Base-by-base conservation (phyloP, 53 echinoderm and acorn worm genomes). In the Holothuria scabra region DNA sequence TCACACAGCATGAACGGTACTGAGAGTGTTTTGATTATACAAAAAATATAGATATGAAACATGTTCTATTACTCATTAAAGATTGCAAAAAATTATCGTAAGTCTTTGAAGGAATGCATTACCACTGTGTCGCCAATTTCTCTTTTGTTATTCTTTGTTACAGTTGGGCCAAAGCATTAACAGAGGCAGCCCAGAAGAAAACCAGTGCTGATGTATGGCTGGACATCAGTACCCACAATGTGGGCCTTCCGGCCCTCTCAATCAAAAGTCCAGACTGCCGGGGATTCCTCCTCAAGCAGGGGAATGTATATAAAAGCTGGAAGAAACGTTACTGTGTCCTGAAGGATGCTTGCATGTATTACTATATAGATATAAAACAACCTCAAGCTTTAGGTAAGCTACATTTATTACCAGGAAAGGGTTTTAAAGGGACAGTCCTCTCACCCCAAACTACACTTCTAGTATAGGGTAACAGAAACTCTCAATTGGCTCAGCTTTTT, bases 171-270 rank as follows among this genome's bases (percentile, higher is more conserved):
- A 92, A 90, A 37, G 85, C 85, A 26, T 87, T 97, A 52, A 90
- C 90, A 12, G 97, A 94, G 26, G 92, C 97, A 14, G 91, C 97
- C 66, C 88, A 85, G 44, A 90, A 90, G 18, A 84, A 90, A 56
- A 92, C 88, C 60, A 92, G 82, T n/a, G 68, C 92, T 0, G 92
- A 96, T 64, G 89, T 92, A 32, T 96, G 96, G 96, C 56, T 97
- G 49, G 97, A 92, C 65, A 97, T 97, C 78, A 97, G 97, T 64
- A 90, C 94, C 41, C 97, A 97, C 89, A 97, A 96, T 75, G 97
- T 94, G 14, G 86, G 94, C 23, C 83, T 97, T 12, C 94, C 97
- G 4, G 97, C 97, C 34, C 87, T 92, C 49, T 97, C 97, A 56
- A 94, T 97, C 78, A 90, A 84, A 25, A 86, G 80, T 31, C 97